These are phyloP conservation scores for Sarcophaga bullata DNA, from an alignment of 1,140 invertebrate species.

Conservation along the genomic window DNA sequence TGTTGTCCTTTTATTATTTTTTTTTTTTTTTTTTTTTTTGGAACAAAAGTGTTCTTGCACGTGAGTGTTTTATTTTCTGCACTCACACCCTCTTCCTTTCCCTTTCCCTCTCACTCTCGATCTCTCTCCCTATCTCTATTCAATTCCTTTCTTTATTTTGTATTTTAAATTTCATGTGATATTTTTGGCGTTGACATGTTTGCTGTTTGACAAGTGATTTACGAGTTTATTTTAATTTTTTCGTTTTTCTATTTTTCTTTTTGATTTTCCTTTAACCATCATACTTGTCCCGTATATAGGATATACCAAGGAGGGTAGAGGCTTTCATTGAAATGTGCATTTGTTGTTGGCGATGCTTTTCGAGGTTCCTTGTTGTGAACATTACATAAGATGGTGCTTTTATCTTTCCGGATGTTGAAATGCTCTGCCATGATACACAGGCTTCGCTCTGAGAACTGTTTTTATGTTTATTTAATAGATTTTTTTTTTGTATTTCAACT, in stretches of 20 bases:
- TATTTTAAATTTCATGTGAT: conserved; percentile 27
- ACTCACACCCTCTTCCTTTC: too few relatives aligned
- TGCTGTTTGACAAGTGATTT: conserved; percentile 39
- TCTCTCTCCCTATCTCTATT: too few relatives aligned
- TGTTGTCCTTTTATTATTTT: neutral
- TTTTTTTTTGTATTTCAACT: neutral
- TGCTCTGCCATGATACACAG: neutral
- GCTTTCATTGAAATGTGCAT: neutral
- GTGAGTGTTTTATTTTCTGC: too few relatives aligned
- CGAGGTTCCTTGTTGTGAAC: conserved; percentile 23
- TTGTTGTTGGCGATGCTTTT: neutral
- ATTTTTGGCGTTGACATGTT: conserved; percentile 41
- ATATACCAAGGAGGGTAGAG: neutral
- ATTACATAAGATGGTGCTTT: conserved; percentile 23
- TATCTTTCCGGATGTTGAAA: conserved; percentile 36
- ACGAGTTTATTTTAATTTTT: conserved; percentile 10
- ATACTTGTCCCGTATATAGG: neutral
- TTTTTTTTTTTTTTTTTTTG: too few relatives aligned
- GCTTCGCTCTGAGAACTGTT: neutral
- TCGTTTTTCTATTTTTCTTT: too few relatives aligned
- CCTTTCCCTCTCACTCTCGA: too few relatives aligned
- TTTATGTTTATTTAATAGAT: neutral
- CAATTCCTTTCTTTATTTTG: neutral
- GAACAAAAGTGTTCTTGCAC: too few relatives aligned
- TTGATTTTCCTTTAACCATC: neutral